Base-by-base conservation (phyloP, 53 echinoderm and acorn worm genomes). In the Crossaster papposus region DNA sequence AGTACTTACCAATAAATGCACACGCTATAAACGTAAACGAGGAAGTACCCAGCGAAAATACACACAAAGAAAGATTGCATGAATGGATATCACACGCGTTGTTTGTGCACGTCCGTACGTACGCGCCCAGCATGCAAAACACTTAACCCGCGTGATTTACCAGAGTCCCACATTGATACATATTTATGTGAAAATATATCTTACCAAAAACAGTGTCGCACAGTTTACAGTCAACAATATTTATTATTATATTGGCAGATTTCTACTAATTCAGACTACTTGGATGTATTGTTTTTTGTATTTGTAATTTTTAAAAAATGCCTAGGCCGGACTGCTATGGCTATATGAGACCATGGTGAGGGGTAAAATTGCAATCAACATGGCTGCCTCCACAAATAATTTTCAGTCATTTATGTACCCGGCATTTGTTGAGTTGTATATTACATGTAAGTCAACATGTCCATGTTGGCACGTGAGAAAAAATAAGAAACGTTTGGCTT, bases 351-450 rank as follows among this genome's bases (percentile, higher is more conserved):
- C 18, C 71, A 34, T 72, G 85, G 85, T n/a, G n/a, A n/a, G n/a
- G n/a, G n/a, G n/a, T 85, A 85, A 85, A 38, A 11, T 17, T 17
- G 22, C 23, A 70, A 9, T 73, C 54, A 87, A 87, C 14, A 87
- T 87, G 87, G 87, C 87, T 58, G 87, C 87, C 87, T 64, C 87
- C 87, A 87, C 32, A 35, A 22, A 74, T 74, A 74, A 33, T 74
- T 74, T 74, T 14, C 72, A 3, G 62, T 17, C 72, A 3, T 23
- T 71, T 29, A 20, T 14, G 24, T 71, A 31, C 1, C 71, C 2
- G 62, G 2, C 8, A 20, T 23, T 29, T 23, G 44, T 44, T 44
- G 9, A 44, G 44, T 44, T 1, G 17, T 0, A 18, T 4, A 64
- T 5, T 1, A 64, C 0, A 18, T 4, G 17, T 5, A 22, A 12